phyloP scores from a whole-genome alignment of 2,113 vertebrate genomes.

The Chroicocephalus ridibundus region DNA sequence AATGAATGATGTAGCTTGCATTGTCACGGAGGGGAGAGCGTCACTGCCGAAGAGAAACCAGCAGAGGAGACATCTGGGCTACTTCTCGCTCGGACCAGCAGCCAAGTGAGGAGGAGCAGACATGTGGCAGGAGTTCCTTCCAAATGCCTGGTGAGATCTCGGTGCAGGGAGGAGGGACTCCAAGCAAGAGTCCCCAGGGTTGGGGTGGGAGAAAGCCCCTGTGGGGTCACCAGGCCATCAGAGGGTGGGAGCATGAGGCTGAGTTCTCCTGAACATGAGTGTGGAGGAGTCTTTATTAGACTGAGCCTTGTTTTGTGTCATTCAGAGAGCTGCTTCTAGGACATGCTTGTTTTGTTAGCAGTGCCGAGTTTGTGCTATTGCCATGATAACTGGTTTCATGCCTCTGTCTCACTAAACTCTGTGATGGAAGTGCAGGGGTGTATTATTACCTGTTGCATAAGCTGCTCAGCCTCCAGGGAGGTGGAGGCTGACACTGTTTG shows the following conservation, averaged over 20 bases:
- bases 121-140: slow-evolving; percentile 55
- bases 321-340: neutral
- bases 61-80: neutral
- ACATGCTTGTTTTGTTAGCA: neutral
- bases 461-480: neutral
- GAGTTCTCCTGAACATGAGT: neutral
- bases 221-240: accelerated
- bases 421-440: neutral
- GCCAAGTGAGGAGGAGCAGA: neutral
- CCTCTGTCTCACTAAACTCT: neutral
- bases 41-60: neutral
- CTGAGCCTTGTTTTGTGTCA: neutral
- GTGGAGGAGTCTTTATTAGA: neutral
- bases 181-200: accelerated
- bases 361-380: neutral
- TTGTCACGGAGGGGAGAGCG: neutral
- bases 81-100: neutral
- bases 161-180: neutral
- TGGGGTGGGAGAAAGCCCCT: neutral
- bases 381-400: neutral
- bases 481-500: neutral
- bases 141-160: slow-evolving; percentile 35
- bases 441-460: neutral
- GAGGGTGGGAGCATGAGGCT: neutral
- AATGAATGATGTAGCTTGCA: neutral